A percentile compares a stretch with the other conserved stretches of the same genome.
phyloP scores from a whole-genome alignment of 2,888 invertebrate species.

The Mamestra brassicae region DNA sequence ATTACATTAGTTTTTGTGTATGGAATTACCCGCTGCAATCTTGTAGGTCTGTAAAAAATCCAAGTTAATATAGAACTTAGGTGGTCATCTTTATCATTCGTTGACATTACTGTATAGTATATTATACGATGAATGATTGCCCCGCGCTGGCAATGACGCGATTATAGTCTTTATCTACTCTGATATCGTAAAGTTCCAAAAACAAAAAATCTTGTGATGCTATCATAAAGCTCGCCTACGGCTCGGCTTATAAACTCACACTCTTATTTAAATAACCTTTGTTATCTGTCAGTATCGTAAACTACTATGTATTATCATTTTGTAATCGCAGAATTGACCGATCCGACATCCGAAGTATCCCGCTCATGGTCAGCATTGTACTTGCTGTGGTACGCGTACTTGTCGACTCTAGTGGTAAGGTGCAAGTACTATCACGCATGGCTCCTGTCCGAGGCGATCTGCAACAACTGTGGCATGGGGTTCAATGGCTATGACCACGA shows the following conservation, averaged over 20 bases:
- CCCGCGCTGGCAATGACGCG: not conserved
- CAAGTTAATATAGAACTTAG: not conserved
- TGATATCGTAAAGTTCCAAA: not conserved
- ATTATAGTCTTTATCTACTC: not conserved
- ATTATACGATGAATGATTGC: too few species aligned
- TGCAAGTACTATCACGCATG: slow-evolving; percentile 99
- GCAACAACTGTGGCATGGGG: slow-evolving; percentile 98
- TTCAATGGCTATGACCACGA: slow-evolving; percentile 95
- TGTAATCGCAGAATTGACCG: slow-evolving; percentile 79
- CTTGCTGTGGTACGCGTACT: slow-evolving; percentile 93
- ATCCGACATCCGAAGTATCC: slow-evolving; percentile 86
- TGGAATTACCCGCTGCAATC: too few species aligned
- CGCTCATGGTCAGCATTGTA: slow-evolving; percentile 88
- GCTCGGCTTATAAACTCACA: too few species aligned
- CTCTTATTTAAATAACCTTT: too few species aligned
- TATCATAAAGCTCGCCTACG: too few species aligned
- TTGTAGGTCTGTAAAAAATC: not conserved
- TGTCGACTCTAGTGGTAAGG: slow-evolving; percentile 95
- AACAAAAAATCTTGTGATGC: too few species aligned
- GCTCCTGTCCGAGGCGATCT: slow-evolving; percentile 98
- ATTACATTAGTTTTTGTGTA: too few species aligned
- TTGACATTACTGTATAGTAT: not conserved
- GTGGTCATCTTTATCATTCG: not conserved
- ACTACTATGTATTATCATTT: not conserved
- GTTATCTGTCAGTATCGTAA: not conserved